phyloP scores from a whole-genome alignment of 2,113 vertebrate genomes.

The Nipponia nippon region DNA sequence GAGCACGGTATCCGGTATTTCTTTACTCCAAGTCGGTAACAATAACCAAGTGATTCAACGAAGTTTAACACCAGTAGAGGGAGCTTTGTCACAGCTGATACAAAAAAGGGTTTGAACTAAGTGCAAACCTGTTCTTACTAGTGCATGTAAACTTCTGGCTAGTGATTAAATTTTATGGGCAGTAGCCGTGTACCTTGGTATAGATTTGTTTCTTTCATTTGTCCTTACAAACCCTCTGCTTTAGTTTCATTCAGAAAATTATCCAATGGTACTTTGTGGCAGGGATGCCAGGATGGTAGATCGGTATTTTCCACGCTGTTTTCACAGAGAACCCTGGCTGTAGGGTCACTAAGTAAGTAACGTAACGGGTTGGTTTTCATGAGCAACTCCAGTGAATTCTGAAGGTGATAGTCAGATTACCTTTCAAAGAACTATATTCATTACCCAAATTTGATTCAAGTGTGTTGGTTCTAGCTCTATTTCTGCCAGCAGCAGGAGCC shows the following conservation, averaged over 20 bases:
- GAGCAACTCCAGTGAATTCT: too few species aligned
- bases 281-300: neutral
- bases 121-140: rapidly evolving
- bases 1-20: rapidly evolving
- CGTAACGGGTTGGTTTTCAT: rapidly evolving
- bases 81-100: neutral
- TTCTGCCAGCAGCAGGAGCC: neutral
- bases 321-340: neutral
- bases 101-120: rapidly evolving
- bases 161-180: rapidly evolving
- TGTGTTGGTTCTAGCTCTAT: rapidly evolving
- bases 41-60: rapidly evolving
- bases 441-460: rapidly evolving
- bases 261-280: rapidly evolving
- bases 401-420: neutral
- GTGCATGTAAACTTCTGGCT: rapidly evolving
- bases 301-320: rapidly evolving
- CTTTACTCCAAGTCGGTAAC: neutral
- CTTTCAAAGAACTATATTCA: rapidly evolving
- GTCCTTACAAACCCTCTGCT: neutral
- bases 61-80: conserved; percentile 1
- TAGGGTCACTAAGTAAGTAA: neutral
- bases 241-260: neutral
- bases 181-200: rapidly evolving
- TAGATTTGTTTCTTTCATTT: neutral